phyloP scores from a whole-genome alignment of 2,888 invertebrate genomes.

The Epistrophella euchroma region DNA sequence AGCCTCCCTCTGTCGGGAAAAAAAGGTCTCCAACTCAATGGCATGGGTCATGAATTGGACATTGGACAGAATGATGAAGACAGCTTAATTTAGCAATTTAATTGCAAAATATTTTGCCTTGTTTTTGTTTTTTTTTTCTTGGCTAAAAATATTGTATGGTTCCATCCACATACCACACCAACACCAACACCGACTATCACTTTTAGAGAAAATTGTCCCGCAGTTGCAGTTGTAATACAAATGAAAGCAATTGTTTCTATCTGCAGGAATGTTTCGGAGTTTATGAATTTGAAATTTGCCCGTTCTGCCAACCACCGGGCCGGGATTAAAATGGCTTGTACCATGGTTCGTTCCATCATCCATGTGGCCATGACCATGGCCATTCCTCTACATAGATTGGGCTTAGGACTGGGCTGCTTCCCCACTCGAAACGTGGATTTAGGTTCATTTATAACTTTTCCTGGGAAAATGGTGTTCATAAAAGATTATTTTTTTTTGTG shows the following conservation, averaged over 20 bases:
- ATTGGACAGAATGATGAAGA: constrained; percentile 65
- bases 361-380: too few relatives aligned
- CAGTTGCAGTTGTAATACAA: constrained; percentile 69
- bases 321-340: constrained; percentile 33
- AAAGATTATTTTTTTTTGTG: constrained; percentile 32
- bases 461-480: constrained; percentile 53
- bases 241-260: constrained; percentile 71
- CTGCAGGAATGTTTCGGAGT: constrained; percentile 61
- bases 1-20: background rate
- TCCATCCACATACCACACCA: background rate
- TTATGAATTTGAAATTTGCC: constrained; percentile 72
- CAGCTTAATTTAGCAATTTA: constrained; percentile 71
- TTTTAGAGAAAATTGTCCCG: constrained; percentile 61
- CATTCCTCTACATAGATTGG: background rate
- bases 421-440: constrained; percentile 48
- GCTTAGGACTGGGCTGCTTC: background rate
- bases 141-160: constrained; percentile 29
- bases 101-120: constrained; percentile 71
- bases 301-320: constrained; percentile 28
- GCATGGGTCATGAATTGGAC: constrained; percentile 39
- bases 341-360: constrained; percentile 15
- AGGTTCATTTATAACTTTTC: constrained; percentile 72
- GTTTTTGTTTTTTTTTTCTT: constrained; percentile 40
- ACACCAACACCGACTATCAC: background rate
- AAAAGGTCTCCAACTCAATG: background rate